Base-by-base conservation (phyloP, 2,888 invertebrate species). In the Chrysotoxum bicinctum region DNA sequence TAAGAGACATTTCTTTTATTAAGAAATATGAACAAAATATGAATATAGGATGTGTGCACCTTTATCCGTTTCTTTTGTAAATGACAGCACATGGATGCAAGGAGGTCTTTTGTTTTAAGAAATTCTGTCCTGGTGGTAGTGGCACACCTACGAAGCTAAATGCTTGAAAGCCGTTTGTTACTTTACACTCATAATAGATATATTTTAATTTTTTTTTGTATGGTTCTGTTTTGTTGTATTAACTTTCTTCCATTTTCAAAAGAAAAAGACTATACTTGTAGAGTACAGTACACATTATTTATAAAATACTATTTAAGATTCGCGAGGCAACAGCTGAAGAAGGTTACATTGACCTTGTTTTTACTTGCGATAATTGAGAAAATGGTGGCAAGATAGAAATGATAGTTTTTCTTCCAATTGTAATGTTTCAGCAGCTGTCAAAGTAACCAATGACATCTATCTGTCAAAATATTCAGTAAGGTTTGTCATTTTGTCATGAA, bases 1-100 rank as follows among this genome's bases (percentile, higher is more conserved):
- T 66, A 75, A 84, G 72, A 70, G 58, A 84, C 75, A 72, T 74
- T 79, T 58, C 70, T 69, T 48, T 69, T 79, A 84, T 79, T 58
- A 74, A 64, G 21, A 79, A 75, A 50, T 12, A 26, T 5, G 32
- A 32, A 56, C n/a, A 56, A 35, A 58, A 58, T 66, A 16, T 48
- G 50, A 66, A 66, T 66, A 32, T 43, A 9, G 19, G 21, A 50
- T 62, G 26, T 50, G 32, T 50, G 40, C 60, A 52, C 60, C 54
- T 73, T 60, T 77, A 60, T 76, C 60, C 72, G 50, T 77, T 77
- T 70, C 77, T 68, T 73, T 58, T 73, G 77, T 50, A 68, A 73
- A 77, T 77, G 72, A 77, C 72, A 73, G 82, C 54, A 12, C 52
- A 70, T 52, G 50, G 69, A 54, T 52, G 60, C 14, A 35, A 19